phyloP scores from a whole-genome alignment of 1,140 invertebrate genomes.

The Melitaea cinxia region DNA sequence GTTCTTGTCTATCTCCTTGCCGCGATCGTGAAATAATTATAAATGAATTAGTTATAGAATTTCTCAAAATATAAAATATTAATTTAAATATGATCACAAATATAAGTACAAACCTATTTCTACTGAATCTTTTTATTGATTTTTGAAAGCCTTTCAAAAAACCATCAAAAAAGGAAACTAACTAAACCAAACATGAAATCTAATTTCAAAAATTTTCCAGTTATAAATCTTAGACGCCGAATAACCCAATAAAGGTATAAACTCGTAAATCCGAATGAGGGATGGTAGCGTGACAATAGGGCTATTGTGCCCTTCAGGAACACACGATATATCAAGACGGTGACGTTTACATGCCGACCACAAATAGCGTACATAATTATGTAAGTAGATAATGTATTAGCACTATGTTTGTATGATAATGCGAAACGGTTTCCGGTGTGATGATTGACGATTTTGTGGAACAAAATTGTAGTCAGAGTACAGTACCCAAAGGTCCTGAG shows the following conservation, averaged over 20 bases:
- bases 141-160: background rate
- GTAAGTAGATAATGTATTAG: conserved; percentile 11
- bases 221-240: conserved; percentile 26
- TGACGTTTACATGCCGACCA: conserved; percentile 24
- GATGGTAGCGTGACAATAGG: conserved; percentile 31
- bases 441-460: background rate
- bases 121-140: too few relatives aligned
- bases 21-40: too few relatives aligned
- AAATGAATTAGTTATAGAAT: too few relatives aligned
- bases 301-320: conserved; percentile 37
- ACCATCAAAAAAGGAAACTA: background rate
- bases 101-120: too few relatives aligned
- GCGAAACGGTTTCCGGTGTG: background rate
- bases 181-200: background rate
- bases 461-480: too few relatives aligned
- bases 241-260: conserved; percentile 40
- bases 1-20: too few relatives aligned
- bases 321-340: conserved; percentile 31
- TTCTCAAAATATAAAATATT: too few relatives aligned
- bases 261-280: conserved; percentile 39
- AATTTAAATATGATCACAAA: too few relatives aligned
- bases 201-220: conserved; percentile 20
- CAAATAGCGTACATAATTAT: conserved; percentile 15
- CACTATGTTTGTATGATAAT: conserved; percentile 1
- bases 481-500: too few relatives aligned